Base-by-base conservation (phyloP, 2,888 invertebrate genomes). In the Acleris sparsana region DNA sequence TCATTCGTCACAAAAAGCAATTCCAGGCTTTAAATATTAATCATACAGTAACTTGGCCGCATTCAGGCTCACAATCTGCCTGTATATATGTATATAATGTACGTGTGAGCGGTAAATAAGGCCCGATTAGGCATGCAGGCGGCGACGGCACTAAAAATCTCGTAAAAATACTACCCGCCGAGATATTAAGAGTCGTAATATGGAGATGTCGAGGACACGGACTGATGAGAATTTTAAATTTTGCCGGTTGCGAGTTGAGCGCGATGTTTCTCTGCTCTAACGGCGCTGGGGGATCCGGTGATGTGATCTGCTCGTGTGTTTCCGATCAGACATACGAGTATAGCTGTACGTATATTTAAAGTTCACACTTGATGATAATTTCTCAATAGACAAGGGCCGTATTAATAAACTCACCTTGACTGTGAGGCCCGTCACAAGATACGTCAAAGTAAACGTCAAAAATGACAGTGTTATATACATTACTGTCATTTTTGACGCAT, bases 141-240 rank as follows among this genome's bases (percentile, higher is more conserved):
- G 69, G 53, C 70, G 58, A 25, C 46, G 56, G 68, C 72, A 72
- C 65, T 83, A 77, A 79, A 83, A 80, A 81, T 79, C 84, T 80
- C 86, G 84, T 86, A 86, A 86, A 84, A 84, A 80, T 81, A 83
- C 83, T 76, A 75, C 63, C 11, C 60, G 66, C 74, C 67, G 74
- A 78, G 78, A 78, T 84, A 84, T 83, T 83, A 78, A 78, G 9
- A 33, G 55, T 9, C 72, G 70, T 62, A 71, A 70, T 71, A 60
- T 52, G 61, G 63, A 56, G 65, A 53, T 53, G 66, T 66, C 61
- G 51, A 33, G 44, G 29, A 29, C 51, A 55, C 53, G 49, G 39
- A 6, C 55, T 66, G 66, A 66, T 66, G 62, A 66, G 61, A 66
- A 66, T 66, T 66, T 66, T 66, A 66, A 65, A 65, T 65, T 65